Evolutionary conservation across 92 coral and sea anemone genomes (phyloP).

Genomic region (Desmophyllum pertusum): DNA sequence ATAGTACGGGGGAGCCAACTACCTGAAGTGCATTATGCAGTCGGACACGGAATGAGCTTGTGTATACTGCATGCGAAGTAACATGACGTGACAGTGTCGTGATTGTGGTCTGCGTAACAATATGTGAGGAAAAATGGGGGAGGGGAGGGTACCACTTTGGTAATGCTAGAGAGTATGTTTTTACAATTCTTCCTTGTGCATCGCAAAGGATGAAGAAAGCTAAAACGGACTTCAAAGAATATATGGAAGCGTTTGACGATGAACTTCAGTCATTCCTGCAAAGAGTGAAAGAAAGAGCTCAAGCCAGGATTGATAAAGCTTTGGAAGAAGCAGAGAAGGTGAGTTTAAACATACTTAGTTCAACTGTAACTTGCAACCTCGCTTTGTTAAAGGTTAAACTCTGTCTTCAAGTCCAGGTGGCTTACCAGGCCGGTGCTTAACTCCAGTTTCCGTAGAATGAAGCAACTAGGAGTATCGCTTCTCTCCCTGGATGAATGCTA

Average conservation of each 20-base stretch:
- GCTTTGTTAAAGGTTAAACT: too few relatives aligned
- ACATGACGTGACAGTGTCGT: too few relatives aligned
- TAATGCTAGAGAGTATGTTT: too few relatives aligned
- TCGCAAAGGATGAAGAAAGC: conserved; percentile 84
- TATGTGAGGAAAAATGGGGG: neutral
- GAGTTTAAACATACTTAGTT: neutral
- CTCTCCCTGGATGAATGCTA: too few relatives aligned
- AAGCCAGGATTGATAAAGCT: conserved; percentile 92
- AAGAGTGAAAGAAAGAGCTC: conserved; percentile 89
- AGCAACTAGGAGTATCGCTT: too few relatives aligned
- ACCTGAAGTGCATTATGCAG: neutral
- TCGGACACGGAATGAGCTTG: too few relatives aligned
- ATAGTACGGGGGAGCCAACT: neutral
- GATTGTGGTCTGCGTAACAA: neutral
- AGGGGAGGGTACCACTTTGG: too few relatives aligned
- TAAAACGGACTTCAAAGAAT: conserved; percentile 82
- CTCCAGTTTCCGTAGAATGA: too few relatives aligned
- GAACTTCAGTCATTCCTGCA: conserved; percentile 79
- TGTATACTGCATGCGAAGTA: too few relatives aligned
- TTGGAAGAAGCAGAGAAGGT: conserved; percentile 95
- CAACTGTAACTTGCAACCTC: neutral
- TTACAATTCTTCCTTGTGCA: neutral
- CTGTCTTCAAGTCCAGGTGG: too few relatives aligned
- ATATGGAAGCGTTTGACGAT: conserved; percentile 95
- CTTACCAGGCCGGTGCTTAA: too few relatives aligned